Conservation (phyloP, 1,140 invertebrate genomes). For the Drosophila sp. region DNA sequence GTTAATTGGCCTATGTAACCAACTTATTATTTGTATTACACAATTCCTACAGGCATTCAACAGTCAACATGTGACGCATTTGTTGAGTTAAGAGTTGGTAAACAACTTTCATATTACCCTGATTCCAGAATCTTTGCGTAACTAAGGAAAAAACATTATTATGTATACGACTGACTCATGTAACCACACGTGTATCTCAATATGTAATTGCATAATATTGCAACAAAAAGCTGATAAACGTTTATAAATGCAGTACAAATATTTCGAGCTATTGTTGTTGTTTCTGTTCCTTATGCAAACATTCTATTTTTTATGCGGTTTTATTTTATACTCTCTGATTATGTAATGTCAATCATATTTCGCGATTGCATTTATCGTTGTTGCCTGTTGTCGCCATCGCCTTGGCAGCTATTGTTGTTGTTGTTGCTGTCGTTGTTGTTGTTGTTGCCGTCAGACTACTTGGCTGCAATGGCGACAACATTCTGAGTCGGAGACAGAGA, state of each 20-base stretch:
- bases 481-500: slow-evolving; percentile 38
- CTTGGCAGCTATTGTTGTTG: slow-evolving; percentile 6
- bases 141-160: slow-evolving; percentile 44
- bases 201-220: slow-evolving; percentile 63
- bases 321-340: slow-evolving; percentile 43
- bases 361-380: slow-evolving; percentile 59
- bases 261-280: slow-evolving; percentile 30
- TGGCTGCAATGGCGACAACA: slow-evolving; percentile 51
- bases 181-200: slow-evolving; percentile 49
- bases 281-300: slow-evolving; percentile 18
- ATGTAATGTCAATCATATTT: slow-evolving; percentile 73
- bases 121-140: slow-evolving; percentile 65
- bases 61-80: slow-evolving; percentile 46
- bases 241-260: slow-evolving; percentile 66
- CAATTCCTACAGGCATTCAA: not conserved
- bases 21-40: not conserved
- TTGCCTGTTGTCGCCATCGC: slow-evolving; percentile 50
- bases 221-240: slow-evolving; percentile 60
- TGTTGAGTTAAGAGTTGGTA: slow-evolving; percentile 39
- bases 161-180: slow-evolving; percentile 60
- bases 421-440: slow-evolving; percentile 1
- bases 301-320: slow-evolving; percentile 22
- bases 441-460: slow-evolving; percentile 31
- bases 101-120: slow-evolving; percentile 40
- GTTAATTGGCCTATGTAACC: not conserved